Base-by-base conservation (phyloP, 2,113 vertebrate species). In the Saguinus midas region DNA sequence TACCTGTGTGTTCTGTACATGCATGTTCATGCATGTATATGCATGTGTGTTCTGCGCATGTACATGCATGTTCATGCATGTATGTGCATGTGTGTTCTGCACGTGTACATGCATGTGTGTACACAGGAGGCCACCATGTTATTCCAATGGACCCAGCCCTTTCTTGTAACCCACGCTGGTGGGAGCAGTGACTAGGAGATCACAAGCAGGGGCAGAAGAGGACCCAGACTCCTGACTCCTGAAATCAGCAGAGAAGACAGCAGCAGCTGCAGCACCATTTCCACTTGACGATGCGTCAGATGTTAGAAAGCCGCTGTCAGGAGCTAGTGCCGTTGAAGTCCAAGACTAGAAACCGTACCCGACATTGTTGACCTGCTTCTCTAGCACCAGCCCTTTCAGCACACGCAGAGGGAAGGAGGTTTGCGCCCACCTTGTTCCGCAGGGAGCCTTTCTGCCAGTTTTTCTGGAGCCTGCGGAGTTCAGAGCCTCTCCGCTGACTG, bases 1-100 rank as follows among this genome's bases (percentile, higher is more conserved):
- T 29, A 29, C 25, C 27, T 27, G 72, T 75, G 37, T 29, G 58
- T 64, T 64, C 11, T 64, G 61, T 64, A 27, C 61, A 64, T 14
- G 11, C 27, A 29, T 12, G 5, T 5, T 43, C 40, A 64, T 64
- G 5, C 61, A 29, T 64, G 61, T 29, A 1, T 64, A 12, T 64
- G 61, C 23, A 14, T 96, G 93, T 96, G 95, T 82, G 64, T 89
- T 29, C 27, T 64, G 88, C 17, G 40, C n/a, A n/a, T n/a, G n/a
- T n/a, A n/a, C n/a, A n/a, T n/a, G n/a, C n/a, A n/a, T 40, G 37
- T 3, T 40, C 37, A 61, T 61, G 5, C 61, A 29, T 64, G 61
- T 29, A 0, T 64, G 27, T 64, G 61, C 23, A 14, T 96, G 93
- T 96, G 95, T 82, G 64, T 89, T 29, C 27, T 29, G 88, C 23